Conservation (phyloP, 2,113 vertebrate species). For the Podarcis cretensis region DNA sequence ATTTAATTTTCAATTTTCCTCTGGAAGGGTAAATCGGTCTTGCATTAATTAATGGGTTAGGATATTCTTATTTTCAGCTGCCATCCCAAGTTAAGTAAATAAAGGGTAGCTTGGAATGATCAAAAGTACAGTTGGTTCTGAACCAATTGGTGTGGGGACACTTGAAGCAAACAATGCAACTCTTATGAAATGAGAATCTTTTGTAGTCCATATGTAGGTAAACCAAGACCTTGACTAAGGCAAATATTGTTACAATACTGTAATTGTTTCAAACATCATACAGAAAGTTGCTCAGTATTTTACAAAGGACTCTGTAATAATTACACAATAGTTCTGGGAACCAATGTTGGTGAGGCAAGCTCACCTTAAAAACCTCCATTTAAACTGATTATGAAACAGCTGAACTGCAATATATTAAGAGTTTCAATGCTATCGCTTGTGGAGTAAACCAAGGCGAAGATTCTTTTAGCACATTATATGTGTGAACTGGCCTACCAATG, state of each 20-base stretch:
- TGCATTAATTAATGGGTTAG: slow-evolving; percentile 14
- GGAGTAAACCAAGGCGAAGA: too few species aligned
- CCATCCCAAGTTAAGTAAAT: slow-evolving; percentile 18
- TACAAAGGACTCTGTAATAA: neutral
- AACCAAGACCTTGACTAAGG: neutral
- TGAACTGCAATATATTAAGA: too few species aligned
- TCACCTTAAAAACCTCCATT: neutral
- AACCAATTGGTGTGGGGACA: neutral
- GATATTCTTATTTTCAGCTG: neutral
- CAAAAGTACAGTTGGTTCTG: neutral
- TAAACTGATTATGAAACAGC: too few species aligned
- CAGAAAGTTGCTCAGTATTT: neutral
- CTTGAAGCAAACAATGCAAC: neutral
- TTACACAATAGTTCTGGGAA: neutral
- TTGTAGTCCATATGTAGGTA: neutral
- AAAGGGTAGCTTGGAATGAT: neutral
- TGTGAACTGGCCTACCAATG: too few species aligned
- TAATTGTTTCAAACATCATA: neutral
- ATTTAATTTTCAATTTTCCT: slow-evolving; percentile 14
- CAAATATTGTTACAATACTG: neutral
- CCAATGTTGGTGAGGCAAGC: neutral
- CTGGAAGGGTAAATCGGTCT: slow-evolving; percentile 16
- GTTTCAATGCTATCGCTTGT: too few species aligned
- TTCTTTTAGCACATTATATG: too few species aligned
- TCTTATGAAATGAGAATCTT: neutral